These are phyloP conservation scores for Eupithecia tripunctaria DNA, from an alignment of 2,888 invertebrate genomes.

Conservation along the genomic window DNA sequence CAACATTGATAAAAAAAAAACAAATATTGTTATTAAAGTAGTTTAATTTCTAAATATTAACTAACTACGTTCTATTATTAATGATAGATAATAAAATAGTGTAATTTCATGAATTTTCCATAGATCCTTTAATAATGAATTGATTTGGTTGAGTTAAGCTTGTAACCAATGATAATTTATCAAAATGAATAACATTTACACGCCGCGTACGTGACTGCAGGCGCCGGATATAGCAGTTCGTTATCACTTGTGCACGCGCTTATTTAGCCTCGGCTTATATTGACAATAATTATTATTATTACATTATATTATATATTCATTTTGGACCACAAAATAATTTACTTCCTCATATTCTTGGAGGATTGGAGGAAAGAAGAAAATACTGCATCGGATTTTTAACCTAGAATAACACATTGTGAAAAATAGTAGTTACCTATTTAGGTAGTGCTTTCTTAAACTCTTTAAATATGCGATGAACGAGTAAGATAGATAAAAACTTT, in stretches of 20 bases:
- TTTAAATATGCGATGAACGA: not conserved
- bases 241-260: conserved; percentile 40
- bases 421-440: too few species aligned
- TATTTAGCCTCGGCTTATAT: conserved; percentile 21
- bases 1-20: too few species aligned
- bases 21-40: too few species aligned
- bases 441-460: too few species aligned
- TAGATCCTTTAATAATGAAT: not conserved
- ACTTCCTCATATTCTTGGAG: too few species aligned
- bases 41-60: too few species aligned
- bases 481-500: not conserved
- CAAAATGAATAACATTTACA: conserved; percentile 10
- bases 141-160: not conserved
- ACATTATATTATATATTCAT: not conserved
- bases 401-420: too few species aligned
- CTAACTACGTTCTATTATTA: too few species aligned
- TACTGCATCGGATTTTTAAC: too few species aligned
- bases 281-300: not conserved
- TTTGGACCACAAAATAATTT: not conserved
- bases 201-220: conserved; percentile 25
- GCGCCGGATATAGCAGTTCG: conserved; percentile 36
- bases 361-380: too few species aligned
- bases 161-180: not conserved
- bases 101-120: not conserved
- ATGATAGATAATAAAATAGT: not conserved